phyloP scores from a whole-genome alignment of 2,113 vertebrate species.

The Ochotona curzoniae region DNA sequence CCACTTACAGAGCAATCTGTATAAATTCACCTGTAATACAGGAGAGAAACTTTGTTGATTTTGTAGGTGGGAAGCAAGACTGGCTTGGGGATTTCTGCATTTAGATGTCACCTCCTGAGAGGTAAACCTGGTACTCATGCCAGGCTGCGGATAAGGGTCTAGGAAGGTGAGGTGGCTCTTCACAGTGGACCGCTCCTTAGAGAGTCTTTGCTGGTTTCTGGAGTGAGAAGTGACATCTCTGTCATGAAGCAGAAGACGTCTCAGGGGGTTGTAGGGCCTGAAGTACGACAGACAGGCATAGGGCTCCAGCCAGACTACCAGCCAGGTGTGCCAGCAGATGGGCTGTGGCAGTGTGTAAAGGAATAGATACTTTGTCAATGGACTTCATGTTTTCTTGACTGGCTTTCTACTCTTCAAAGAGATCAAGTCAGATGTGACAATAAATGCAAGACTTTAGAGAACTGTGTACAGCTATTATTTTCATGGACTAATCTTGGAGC shows the following conservation, averaged over 20 bases:
- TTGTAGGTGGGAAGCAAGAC: not conserved
- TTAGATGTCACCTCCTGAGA: not conserved
- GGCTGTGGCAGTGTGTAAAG: not conserved
- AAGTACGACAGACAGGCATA: not conserved
- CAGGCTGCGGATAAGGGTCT: not conserved
- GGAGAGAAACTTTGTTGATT: too few species aligned
- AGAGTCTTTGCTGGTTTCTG: not conserved
- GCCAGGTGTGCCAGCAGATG: not conserved
- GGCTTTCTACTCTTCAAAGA: not conserved
- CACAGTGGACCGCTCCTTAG: not conserved
- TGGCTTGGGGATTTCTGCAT: not conserved
- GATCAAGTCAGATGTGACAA: slow-evolving; percentile 1
- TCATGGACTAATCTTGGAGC: not conserved
- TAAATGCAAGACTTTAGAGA: slow-evolving; percentile 15
- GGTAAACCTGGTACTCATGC: not conserved
- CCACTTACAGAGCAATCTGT: not conserved
- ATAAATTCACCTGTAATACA: not conserved
- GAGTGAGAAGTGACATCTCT: not conserved
- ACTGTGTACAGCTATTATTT: not conserved
- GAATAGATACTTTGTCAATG: not conserved
- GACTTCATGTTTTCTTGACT: not conserved
- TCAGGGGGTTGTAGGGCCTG: not conserved
- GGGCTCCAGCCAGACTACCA: too few species aligned
- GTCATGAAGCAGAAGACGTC: not conserved
- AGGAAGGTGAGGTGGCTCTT: not conserved